These are phyloP conservation scores for Serrognathus titanus DNA, from an alignment of 2,888 invertebrate species.

Conservation along the genomic window DNA sequence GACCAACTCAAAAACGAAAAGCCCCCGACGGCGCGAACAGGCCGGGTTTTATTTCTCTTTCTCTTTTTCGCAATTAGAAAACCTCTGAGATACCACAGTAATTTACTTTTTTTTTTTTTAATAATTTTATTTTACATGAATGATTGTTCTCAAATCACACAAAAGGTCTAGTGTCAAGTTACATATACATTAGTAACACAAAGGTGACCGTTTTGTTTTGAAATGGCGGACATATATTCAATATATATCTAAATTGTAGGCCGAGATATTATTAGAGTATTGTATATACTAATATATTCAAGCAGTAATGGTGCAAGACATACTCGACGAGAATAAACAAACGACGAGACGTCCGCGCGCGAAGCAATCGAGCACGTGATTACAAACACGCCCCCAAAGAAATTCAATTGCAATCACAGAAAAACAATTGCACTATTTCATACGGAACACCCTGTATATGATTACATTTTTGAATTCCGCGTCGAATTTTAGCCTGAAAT, in stretches of 20 bases:
- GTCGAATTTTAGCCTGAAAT: too few species aligned
- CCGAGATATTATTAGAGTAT: slow-evolving; percentile 4
- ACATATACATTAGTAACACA: slow-evolving; percentile 43
- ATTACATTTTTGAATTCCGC: too few species aligned
- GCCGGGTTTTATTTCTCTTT: too few species aligned
- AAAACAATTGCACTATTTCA: too few species aligned
- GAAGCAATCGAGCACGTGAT: too few species aligned
- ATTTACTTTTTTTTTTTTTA: slow-evolving; percentile 13
- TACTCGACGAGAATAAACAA: too few species aligned
- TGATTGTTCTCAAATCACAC: slow-evolving; percentile 43
- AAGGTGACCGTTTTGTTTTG: slow-evolving; percentile 17
- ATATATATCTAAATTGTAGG: slow-evolving; percentile 5
- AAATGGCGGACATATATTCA: slow-evolving; percentile 36
- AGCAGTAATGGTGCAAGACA: too few species aligned
- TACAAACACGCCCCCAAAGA: too few species aligned
- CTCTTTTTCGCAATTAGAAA: slow-evolving; percentile 8
- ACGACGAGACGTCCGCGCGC: too few species aligned
- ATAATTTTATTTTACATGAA: slow-evolving; percentile 34
- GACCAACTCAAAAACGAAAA: slow-evolving; percentile 5
- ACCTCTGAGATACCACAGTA: slow-evolving; percentile 34
- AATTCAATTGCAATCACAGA: too few species aligned
- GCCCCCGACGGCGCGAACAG: slow-evolving; percentile 4
- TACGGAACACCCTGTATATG: too few species aligned
- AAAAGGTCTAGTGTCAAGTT: slow-evolving; percentile 44
- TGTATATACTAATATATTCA: too few species aligned